Evolutionary conservation across 2,797 vertebrate genomes (phyloP).

Genomic region (Prunella strophiata): DNA sequence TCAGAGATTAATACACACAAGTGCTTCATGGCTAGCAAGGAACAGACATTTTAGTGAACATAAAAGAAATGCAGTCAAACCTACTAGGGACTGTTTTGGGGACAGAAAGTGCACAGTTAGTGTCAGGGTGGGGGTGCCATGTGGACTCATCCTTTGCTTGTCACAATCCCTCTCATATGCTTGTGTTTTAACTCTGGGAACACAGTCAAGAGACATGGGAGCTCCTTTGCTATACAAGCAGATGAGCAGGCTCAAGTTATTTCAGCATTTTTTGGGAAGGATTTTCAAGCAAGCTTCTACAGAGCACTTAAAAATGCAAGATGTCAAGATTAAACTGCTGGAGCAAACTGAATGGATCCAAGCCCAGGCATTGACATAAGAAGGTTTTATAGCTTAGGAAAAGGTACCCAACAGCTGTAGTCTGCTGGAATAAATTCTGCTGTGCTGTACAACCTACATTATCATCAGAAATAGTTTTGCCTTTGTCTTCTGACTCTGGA

Average conservation of each 20-base stretch:
- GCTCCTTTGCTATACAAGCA: not conserved
- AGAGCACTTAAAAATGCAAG: not conserved
- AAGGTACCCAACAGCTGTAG: not conserved
- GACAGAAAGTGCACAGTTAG: not conserved
- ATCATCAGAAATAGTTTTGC: not conserved
- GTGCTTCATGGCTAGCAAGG: not conserved
- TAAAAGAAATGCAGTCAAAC: not conserved
- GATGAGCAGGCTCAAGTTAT: not conserved
- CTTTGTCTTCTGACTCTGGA: not conserved
- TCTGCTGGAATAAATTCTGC: not conserved
- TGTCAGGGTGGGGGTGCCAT: not conserved
- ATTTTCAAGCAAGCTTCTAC: not conserved
- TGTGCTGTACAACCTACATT: not conserved
- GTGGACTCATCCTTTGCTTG: not conserved
- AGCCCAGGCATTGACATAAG: not conserved
- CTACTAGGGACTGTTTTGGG: not conserved
- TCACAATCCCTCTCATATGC: not conserved
- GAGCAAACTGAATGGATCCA: not conserved
- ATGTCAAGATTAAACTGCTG: not conserved
- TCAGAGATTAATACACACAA: not conserved
- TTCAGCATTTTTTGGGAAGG: not conserved
- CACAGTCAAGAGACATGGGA: not conserved
- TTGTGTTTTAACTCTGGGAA: not conserved
- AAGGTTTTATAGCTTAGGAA: not conserved
- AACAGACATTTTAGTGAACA: not conserved